A percentile compares a stretch with the other conserved stretches of the same genome.
Conservation (phyloP, 2,888 invertebrate species). For the Pterostichus madidus region DNA sequence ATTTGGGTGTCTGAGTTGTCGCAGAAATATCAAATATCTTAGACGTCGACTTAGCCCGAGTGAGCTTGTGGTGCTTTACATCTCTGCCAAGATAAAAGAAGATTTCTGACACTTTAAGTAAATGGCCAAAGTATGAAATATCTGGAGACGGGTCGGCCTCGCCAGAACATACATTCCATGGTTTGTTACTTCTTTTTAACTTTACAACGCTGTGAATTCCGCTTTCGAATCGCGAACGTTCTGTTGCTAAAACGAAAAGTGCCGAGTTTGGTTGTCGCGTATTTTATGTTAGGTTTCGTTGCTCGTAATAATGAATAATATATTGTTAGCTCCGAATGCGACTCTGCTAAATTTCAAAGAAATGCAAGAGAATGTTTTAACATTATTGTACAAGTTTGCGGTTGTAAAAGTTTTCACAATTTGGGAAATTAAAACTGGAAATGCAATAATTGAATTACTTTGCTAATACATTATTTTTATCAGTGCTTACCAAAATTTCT, state of each 20-base stretch:
- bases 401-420: slow-evolving; percentile 29
- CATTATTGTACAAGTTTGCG: slow-evolving; percentile 48
- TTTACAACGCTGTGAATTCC: slow-evolving; percentile 18
- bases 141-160: slow-evolving; percentile 10
- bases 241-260: background rate
- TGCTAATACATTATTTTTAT: slow-evolving; percentile 21
- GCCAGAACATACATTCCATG: slow-evolving; percentile 45
- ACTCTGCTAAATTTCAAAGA: slow-evolving; percentile 36
- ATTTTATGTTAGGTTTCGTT: slow-evolving; percentile 37
- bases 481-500: background rate
- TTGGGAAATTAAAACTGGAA: slow-evolving; percentile 31
- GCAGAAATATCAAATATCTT: too few relatives aligned
- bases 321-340: slow-evolving; percentile 47
- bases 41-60: too few relatives aligned
- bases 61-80: slow-evolving; percentile 28
- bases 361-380: slow-evolving; percentile 27
- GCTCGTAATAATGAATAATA: slow-evolving; percentile 59
- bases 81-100: slow-evolving; percentile 54
- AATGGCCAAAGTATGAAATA: slow-evolving; percentile 62
- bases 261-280: background rate
- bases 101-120: slow-evolving; percentile 62
- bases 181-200: slow-evolving; percentile 54
- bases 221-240: slow-evolving; percentile 1
- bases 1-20: too few relatives aligned
- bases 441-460: slow-evolving; percentile 40